Conservation (phyloP, 1,140 invertebrate genomes). For the Chironomus striatipennis region DNA sequence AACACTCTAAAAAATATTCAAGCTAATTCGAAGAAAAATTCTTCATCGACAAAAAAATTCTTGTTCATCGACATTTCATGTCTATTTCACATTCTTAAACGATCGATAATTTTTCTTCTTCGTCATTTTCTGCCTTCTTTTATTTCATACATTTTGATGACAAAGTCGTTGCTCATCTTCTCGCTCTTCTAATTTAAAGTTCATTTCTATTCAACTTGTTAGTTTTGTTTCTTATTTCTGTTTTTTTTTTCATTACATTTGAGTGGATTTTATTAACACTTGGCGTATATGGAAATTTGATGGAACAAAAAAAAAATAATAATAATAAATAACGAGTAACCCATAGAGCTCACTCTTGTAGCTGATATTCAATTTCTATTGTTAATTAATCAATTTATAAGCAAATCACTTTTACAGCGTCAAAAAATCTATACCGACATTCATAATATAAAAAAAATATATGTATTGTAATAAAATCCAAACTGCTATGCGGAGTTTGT, state of each 20-base stretch:
- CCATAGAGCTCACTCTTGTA: not conserved
- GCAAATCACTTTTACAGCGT: conserved; percentile 15
- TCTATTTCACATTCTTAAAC: too few relatives aligned
- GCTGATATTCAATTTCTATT: conserved; percentile 9
- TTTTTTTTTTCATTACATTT: not conserved
- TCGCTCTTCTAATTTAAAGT: too few relatives aligned
- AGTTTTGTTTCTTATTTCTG: not conserved
- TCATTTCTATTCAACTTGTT: too few relatives aligned
- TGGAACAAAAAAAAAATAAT: too few relatives aligned
- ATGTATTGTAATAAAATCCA: conserved; percentile 11
- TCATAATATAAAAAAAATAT: not conserved
- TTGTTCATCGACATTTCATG: not conserved
- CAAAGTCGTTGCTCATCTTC: too few relatives aligned
- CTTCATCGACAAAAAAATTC: not conserved
- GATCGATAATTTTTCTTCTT: too few relatives aligned
- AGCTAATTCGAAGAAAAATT: too few relatives aligned
- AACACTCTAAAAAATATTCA: too few relatives aligned
- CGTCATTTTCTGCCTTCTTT: too few relatives aligned
- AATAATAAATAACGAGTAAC: too few relatives aligned
- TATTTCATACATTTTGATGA: too few relatives aligned
- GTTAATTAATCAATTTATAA: conserved; percentile 22
- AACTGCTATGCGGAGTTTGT: not conserved
- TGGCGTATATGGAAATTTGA: conserved; percentile 10
- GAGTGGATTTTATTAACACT: conserved; percentile 14
- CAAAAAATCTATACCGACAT: conserved; percentile 7